These are phyloP conservation scores for Pelecanoides urinatrix DNA, from an alignment of 2,113 vertebrate genomes.

Conservation along the genomic window DNA sequence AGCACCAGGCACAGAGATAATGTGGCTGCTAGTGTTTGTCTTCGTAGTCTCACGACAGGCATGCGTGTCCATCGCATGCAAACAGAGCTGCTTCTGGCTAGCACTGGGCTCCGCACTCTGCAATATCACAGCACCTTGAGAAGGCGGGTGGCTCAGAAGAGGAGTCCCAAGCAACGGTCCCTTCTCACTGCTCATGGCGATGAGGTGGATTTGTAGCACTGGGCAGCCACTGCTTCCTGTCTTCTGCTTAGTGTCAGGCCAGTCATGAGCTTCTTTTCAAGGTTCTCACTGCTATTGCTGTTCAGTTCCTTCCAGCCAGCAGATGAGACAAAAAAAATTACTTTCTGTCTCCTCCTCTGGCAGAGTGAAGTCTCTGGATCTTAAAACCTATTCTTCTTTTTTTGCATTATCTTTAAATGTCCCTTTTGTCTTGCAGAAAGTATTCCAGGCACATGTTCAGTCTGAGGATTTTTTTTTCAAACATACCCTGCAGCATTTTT, in stretches of 20 bases:
- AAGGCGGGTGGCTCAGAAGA: background rate
- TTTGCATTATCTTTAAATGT: constrained; percentile 29
- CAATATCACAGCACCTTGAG: background rate
- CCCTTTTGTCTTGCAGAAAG: constrained; percentile 38
- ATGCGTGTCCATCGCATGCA: background rate
- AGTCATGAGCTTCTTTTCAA: background rate
- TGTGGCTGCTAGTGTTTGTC: background rate
- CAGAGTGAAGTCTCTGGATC: background rate
- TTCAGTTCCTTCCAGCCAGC: background rate
- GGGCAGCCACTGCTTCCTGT: background rate
- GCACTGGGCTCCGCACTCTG: background rate
- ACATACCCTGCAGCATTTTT: background rate
- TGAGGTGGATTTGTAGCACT: background rate
- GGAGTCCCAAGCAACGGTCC: background rate
- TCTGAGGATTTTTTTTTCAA: background rate
- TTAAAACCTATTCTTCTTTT: constrained; percentile 18
- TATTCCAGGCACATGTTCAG: constrained; percentile 13
- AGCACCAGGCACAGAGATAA: background rate
- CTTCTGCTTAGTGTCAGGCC: background rate
- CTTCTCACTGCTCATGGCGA: background rate
- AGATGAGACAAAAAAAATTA: constrained; percentile 6
- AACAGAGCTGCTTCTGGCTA: background rate
- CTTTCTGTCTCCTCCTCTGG: background rate
- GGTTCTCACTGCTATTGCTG: background rate
- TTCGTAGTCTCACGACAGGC: background rate